Base-by-base conservation (phyloP, 53 echinoderm and acorn worm species). In the Holothuria scabra region DNA sequence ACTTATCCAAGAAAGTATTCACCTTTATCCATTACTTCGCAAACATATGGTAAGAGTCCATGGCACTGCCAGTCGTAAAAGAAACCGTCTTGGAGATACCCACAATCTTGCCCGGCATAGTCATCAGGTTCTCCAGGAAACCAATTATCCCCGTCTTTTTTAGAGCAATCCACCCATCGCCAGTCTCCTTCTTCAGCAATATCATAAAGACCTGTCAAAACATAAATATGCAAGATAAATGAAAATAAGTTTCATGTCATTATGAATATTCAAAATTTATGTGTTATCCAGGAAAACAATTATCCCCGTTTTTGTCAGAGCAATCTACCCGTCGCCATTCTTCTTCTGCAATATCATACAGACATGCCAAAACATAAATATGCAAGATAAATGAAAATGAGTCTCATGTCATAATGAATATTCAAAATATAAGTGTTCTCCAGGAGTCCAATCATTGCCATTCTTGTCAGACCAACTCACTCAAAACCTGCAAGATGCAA, bases 141-240 rank as follows among this genome's bases (percentile, higher is more conserved):
- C 95, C 95, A 95, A 59, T 90, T 80, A 66, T 65, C 57, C 26
- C 13, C 22, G 65, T 95, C 60, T 4, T 63, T 35, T 30, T 80
- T 66, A 12, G 91, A 87, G 64, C 95, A 95, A 68, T 95, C 95
- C 4, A 86, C 82, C 95, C 95, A 95, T 29, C 91, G 83, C 80
- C 86, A 95, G 1, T 65, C 78, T 22, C 93, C 93, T 81, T 95
- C 95, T 56, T 89, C 38, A 5, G 87, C 89, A 12, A 35, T 84
- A 81, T 95, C 95, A 61, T 86, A 93, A 56, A 93, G 74, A 58
- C 95, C 95, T 95, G 48, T 6, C 59, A 32, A 44, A 55, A 52
- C 52, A 52, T 52, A 25, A 74, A 29, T 22, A 34, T 23, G 14
- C 34, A 70, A 41, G 8, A 70, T 33, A 70, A 2, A 31, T 70